Evolutionary conservation across 2,888 invertebrate species (phyloP).

Genomic region (Camptogramma bilineatum): DNA sequence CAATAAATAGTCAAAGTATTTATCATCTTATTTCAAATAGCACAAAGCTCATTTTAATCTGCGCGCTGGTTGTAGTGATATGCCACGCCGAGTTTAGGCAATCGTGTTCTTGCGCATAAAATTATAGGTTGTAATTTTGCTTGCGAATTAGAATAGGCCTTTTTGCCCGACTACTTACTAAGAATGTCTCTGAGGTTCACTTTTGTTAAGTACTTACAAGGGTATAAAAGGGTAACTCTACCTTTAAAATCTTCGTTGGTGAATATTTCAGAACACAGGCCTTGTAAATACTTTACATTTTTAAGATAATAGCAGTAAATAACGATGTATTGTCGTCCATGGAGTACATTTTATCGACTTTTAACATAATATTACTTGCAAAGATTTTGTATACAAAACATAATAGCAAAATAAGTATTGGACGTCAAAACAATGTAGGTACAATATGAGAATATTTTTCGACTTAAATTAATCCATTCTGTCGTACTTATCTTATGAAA

Average conservation of each 20-base stretch:
- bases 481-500: too few species aligned
- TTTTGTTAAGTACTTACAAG: constrained; percentile 24
- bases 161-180: constrained; percentile 22
- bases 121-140: constrained; percentile 26
- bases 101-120: constrained; percentile 29
- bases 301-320: background rate
- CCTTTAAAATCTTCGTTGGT: constrained; percentile 25
- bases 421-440: too few species aligned
- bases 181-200: constrained; percentile 19
- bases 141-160: constrained; percentile 20
- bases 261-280: background rate
- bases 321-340: background rate
- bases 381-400: too few species aligned
- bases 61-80: constrained; percentile 4
- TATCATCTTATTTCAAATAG: background rate
- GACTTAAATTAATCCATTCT: too few species aligned
- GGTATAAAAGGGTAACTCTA: constrained; percentile 21
- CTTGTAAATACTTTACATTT: background rate
- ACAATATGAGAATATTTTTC: too few species aligned
- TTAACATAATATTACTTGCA: too few species aligned
- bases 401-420: too few species aligned
- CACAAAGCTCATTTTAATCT: constrained; percentile 6
- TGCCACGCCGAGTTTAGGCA: constrained; percentile 1
- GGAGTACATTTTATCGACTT: too few species aligned
- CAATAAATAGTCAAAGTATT: background rate